Percentiles rank a stretch among this genome's conserved stretches.
phyloP scores from a whole-genome alignment of 2,113 vertebrate genomes.

The Semicossyphus pulcher region DNA sequence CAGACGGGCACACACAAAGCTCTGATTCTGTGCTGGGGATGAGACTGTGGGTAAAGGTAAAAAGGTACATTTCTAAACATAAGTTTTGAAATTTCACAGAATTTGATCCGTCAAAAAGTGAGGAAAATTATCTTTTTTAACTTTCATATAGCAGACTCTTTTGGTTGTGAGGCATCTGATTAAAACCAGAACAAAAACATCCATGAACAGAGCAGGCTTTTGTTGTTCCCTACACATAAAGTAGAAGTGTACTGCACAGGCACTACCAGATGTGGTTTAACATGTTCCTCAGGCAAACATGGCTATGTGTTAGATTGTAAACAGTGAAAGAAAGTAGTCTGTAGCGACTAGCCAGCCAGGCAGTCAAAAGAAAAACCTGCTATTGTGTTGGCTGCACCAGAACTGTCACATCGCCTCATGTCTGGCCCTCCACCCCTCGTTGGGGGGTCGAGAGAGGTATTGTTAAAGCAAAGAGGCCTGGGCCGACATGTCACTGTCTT shows the following conservation, averaged over 20 bases:
- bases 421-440: slow-evolving; percentile 75
- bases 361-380: slow-evolving; percentile 77
- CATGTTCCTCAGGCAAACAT: slow-evolving; percentile 40
- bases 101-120: neutral
- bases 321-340: slow-evolving; percentile 53
- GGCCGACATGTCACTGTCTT: slow-evolving; percentile 69
- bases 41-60: slow-evolving; percentile 4
- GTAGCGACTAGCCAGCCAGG: slow-evolving; percentile 40
- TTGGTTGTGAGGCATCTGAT: slow-evolving; percentile 3
- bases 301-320: slow-evolving; percentile 46
- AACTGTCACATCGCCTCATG: slow-evolving; percentile 83
- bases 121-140: no score
- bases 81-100: neutral
- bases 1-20: slow-evolving; percentile 32
- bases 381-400: slow-evolving; percentile 80
- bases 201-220: neutral
- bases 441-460: slow-evolving; percentile 78
- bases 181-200: slow-evolving; percentile 23
- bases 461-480: slow-evolving; percentile 75
- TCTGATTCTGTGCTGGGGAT: slow-evolving; percentile 7
- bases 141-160: neutral
- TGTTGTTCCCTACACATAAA: slow-evolving; percentile 9
- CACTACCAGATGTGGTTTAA: slow-evolving; percentile 22
- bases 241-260: neutral
- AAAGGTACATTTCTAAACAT: slow-evolving; percentile 6